Conservation (phyloP, 2,888 invertebrate genomes). For the Caenorhabditis plicata region DNA sequence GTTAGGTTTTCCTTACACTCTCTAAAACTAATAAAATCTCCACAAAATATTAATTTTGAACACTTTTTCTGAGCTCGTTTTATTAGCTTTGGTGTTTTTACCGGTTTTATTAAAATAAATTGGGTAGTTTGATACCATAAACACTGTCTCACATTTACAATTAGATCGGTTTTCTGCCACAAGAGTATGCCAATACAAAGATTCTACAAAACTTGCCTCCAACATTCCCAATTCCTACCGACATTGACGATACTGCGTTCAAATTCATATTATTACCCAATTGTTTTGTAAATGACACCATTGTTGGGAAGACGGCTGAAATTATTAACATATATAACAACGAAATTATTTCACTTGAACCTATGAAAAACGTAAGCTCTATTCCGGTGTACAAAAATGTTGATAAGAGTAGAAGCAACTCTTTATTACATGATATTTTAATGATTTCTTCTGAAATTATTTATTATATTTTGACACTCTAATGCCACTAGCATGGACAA, state of each 20-base stretch:
- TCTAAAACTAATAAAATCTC: too few relatives aligned
- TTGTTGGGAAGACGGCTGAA: conserved; percentile 20
- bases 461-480: too few relatives aligned
- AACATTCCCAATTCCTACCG: conserved; percentile 22
- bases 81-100: too few relatives aligned
- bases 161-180: background rate
- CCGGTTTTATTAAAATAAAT: too few relatives aligned
- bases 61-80: too few relatives aligned
- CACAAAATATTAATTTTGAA: too few relatives aligned
- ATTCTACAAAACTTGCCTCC: conserved; percentile 8
- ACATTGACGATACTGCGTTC: conserved; percentile 21
- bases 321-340: background rate
- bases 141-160: too few relatives aligned
- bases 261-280: conserved; percentile 23
- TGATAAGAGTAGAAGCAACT: conserved; percentile 14
- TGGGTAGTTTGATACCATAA: too few relatives aligned
- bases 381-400: conserved; percentile 25
- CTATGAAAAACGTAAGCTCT: conserved; percentile 20
- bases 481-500: too few relatives aligned
- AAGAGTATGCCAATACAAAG: background rate
- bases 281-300: conserved; percentile 24
- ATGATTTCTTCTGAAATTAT: conserved; percentile 23
- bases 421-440: conserved; percentile 20
- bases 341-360: background rate
- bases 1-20: too few relatives aligned